Evolutionary conservation across 2,113 vertebrate genomes (phyloP).

Genomic region (Epinephelus cyanopodus): DNA sequence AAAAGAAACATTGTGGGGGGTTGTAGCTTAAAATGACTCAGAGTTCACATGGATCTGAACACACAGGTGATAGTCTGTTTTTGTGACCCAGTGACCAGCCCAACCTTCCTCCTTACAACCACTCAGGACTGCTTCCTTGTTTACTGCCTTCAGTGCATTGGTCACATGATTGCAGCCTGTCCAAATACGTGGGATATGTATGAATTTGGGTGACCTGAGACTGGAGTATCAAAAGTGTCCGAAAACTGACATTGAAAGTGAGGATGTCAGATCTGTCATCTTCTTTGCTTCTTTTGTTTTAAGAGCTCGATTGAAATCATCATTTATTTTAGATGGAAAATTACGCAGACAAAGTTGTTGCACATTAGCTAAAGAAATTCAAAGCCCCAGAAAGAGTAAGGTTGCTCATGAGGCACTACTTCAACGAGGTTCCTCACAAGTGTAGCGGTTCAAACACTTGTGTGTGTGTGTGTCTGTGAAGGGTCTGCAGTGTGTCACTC

Average conservation of each 20-base stretch:
- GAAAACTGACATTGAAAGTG: not conserved
- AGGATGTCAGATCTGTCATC: not conserved
- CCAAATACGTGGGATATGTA: too few species aligned
- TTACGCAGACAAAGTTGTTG: not conserved
- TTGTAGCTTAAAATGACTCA: too few species aligned
- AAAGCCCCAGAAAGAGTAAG: not conserved
- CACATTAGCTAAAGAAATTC: not conserved
- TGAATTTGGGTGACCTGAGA: too few species aligned
- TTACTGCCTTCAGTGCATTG: too few species aligned
- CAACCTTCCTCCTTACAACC: too few species aligned
- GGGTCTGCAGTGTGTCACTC: conserved; percentile 69
- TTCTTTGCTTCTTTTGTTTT: not conserved
- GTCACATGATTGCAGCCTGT: too few species aligned
- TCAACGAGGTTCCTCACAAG: not conserved
- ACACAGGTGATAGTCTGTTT: too few species aligned
- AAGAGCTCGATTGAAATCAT: not conserved
- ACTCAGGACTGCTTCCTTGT: too few species aligned
- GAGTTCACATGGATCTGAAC: too few species aligned
- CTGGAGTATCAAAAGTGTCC: not conserved
- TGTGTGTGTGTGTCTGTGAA: conserved; percentile 19
- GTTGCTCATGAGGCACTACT: not conserved
- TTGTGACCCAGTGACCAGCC: too few species aligned
- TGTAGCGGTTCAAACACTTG: not conserved
- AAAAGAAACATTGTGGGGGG: too few species aligned
- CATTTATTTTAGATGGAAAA: not conserved